Conservation (phyloP, 2,113 vertebrate species). For the Scortum barcoo region DNA sequence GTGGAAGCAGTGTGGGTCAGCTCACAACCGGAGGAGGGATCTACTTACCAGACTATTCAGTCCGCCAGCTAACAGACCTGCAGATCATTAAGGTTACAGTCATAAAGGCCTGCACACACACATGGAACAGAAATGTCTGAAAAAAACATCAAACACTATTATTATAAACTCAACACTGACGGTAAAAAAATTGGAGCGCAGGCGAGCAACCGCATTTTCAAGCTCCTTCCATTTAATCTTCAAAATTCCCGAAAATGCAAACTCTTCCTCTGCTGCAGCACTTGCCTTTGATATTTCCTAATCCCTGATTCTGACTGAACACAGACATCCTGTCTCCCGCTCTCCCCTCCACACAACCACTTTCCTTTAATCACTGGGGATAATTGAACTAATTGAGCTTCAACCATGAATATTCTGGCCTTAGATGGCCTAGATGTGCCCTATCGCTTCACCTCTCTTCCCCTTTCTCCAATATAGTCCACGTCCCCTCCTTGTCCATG, state of each 20-base stretch:
- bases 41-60: conserved; percentile 96
- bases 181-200: conserved; percentile 17
- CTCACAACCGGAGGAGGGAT: conserved; percentile 89
- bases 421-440: conserved; percentile 41
- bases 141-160: background rate
- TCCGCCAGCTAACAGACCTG: conserved; percentile 94
- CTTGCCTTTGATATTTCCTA: conserved; percentile 73
- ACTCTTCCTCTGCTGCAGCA: conserved; percentile 40
- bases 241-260: conserved; percentile 39
- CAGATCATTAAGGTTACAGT: conserved; percentile 96
- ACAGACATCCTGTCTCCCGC: conserved; percentile 70
- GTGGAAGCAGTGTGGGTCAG: conserved; percentile 91
- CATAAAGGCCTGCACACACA: conserved; percentile 26
- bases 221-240: conserved; percentile 52
- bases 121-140: conserved; percentile 13
- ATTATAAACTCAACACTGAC: conserved; percentile 36
- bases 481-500: background rate
- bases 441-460: conserved; percentile 38
- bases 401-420: conserved; percentile 54
- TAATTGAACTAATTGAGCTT: conserved; percentile 68
- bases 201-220: conserved; percentile 40
- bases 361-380: conserved; percentile 68
- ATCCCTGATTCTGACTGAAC: conserved; percentile 70
- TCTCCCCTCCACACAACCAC: conserved; percentile 35
- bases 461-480: conserved; percentile 10